phyloP scores from a whole-genome alignment of 2,113 vertebrate genomes.

The Entomyzon cyanotis region DNA sequence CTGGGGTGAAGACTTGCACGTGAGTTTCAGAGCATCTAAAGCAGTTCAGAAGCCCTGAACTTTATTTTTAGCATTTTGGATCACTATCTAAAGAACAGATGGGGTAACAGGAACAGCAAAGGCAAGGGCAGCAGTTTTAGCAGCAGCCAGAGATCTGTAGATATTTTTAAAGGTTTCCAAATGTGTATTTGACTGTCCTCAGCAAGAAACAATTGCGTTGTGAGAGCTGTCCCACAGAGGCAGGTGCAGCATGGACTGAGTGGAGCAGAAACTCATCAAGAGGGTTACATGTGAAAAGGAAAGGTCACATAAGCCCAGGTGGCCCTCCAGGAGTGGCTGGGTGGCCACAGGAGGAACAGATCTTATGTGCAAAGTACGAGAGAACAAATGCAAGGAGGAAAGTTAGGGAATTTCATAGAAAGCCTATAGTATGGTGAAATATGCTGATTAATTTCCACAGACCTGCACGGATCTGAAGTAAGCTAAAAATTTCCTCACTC shows the following conservation, averaged over 20 bases:
- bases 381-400: neutral
- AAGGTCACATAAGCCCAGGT: neutral
- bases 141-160: neutral
- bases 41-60: neutral
- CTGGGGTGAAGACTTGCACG: neutral
- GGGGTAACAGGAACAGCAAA: neutral
- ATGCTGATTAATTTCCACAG: conserved; percentile 35
- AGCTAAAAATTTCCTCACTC: conserved; percentile 48
- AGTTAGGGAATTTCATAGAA: neutral
- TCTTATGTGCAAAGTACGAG: neutral
- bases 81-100: neutral
- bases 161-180: neutral
- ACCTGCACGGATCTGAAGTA: conserved; percentile 4
- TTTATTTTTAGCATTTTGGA: neutral
- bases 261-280: neutral
- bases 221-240: neutral
- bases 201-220: neutral
- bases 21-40: neutral
- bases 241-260: neutral
- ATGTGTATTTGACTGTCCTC: neutral
- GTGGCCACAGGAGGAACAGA: neutral
- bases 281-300: neutral
- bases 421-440: neutral
- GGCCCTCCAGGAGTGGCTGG: neutral
- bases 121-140: neutral